Evolutionary conservation across 2,888 invertebrate genomes (phyloP), one percentile per base, ranked within the genome.

Genomic region (Amaurobius ferox): DNA sequence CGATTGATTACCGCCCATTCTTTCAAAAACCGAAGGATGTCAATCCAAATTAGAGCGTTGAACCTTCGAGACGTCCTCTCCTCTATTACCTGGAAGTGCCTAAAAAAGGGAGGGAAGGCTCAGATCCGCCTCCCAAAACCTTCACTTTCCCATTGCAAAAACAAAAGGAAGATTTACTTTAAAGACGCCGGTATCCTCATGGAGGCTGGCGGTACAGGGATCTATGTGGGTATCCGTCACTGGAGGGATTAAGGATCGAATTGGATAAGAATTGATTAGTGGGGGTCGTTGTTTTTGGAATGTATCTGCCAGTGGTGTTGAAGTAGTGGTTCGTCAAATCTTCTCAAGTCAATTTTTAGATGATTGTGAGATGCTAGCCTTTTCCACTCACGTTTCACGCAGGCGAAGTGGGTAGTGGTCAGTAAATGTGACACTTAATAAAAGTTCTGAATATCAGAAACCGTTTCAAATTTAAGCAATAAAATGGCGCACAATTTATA

Each of bases 121-220:
- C 80, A 48, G 67, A 44, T 70, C 40, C 62, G 44, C 62, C 62
- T 23, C 70, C 35, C 1, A 23, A 40, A 77, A 72, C 29, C 29
- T 48, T 32, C 30, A 62, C 73, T 61, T 66, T 81, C 73, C 40
- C 68, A 81, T 61, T 55, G 55, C 19, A 28, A 32, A 76, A 83
- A 83, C 81, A 83, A 83, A 83, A 76, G 81, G 81, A 83, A 83
- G 81, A 83, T 29, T 23, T 19, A 40, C 19, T 40, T 19, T 40
- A 13, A 29, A 26, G 16, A n/a, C n/a, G n/a, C 19, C 13, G 28
- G 29, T 66, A 39, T 83, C 81, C 81, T 76, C 16, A n/a, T 71
- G 9, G 81, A 66, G 68, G 40, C 76, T 44, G 81, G 81, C 19
- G 16, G 81, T 16, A 44, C n/a, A 30, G 76, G 81, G 81, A 81